Percentiles rank a stretch among this genome's conserved stretches.
Evolutionary conservation across 2,797 vertebrate species (phyloP).

Genomic region (Pampus argenteus): DNA sequence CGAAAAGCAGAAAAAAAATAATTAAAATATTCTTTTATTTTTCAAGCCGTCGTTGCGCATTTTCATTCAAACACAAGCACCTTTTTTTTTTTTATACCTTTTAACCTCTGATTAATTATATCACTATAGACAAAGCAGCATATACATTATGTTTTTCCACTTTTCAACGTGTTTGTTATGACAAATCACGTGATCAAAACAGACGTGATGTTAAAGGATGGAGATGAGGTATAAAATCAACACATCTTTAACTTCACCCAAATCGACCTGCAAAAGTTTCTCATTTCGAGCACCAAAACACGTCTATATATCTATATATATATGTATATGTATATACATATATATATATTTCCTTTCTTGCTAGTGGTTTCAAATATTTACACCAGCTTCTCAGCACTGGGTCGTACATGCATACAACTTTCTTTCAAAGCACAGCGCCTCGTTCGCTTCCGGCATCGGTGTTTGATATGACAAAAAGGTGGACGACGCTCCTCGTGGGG

Average conservation of each 20-base stretch:
- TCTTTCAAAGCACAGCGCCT: conserved; percentile 32
- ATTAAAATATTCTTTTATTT: conserved; percentile 38
- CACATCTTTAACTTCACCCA: conserved; percentile 54
- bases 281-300: conserved; percentile 65
- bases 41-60: conserved; percentile 42
- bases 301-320: conserved; percentile 17
- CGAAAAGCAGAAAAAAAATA: conserved; percentile 9
- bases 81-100: conserved; percentile 48
- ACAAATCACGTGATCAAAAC: conserved; percentile 54
- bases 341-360: conserved; percentile 1
- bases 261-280: conserved; percentile 28
- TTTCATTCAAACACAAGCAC: conserved; percentile 58
- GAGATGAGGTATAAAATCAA: conserved; percentile 82
- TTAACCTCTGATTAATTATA: conserved; percentile 57
- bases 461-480: conserved; percentile 81
- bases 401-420: conserved; percentile 50
- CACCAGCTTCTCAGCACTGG: conserved; percentile 59
- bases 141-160: conserved; percentile 64
- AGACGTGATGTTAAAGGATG: conserved; percentile 59
- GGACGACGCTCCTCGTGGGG: conserved; percentile 59
- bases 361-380: conserved; percentile 61
- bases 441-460: conserved; percentile 63
- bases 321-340: too few species aligned
- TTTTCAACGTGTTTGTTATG: conserved; percentile 52
- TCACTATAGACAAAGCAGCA: conserved; percentile 80